Evolutionary conservation across 2,797 vertebrate species (phyloP), one percentile per base, ranked within the genome.

Genomic region (Hoplostethus atlanticus): DNA sequence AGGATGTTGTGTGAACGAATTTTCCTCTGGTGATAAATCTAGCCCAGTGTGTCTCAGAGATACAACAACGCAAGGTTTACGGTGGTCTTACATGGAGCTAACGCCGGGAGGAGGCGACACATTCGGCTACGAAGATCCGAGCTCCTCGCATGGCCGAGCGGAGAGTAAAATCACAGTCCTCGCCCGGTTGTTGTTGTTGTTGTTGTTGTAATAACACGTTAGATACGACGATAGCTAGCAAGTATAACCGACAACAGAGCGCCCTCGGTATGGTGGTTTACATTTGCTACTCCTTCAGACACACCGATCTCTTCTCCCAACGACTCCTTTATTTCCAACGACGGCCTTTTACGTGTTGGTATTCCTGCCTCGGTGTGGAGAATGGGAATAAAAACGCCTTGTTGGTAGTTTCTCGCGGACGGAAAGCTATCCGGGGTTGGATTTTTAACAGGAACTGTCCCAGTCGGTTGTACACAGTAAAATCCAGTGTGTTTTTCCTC

Each of bases 11-110:
- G 1, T 5, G 1, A 2, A 16, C 16, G 1, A 4, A 1, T 28
- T 8, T 10, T 21, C 2, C 11, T n/a, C 3, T 5, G 25, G 6
- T 21, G 7, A 8, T 57, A 6, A 30, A 68, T 15, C 1, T 0
- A 10, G 2, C 47, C n/a, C 31, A 36, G 4, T 9, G 12, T 17
- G 1, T 10, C 21, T 12, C 17, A 21, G 2, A 78, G 61, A 56
- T 38, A 11, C 17, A 52, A 69, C 66, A 82, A 71, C 73, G 61
- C 36, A 40, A 36, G 52, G n/a, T 5, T 47, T 11, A 5, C 11
- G 17, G 0, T 40, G 11, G 4, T 62, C 92, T 93, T 92, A 93
- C 92, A 93, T 93, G 68, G 72, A 86, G 87, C 88, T 92, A 91
- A 61, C 80, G 71, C 76, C 80, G 61, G 74, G 72, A 73, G 61